A percentile compares a stretch with the other conserved stretches of the same genome.
These are phyloP conservation scores for Saccostrea echinata DNA, from an alignment of 1,140 invertebrate genomes.

Conservation along the genomic window DNA sequence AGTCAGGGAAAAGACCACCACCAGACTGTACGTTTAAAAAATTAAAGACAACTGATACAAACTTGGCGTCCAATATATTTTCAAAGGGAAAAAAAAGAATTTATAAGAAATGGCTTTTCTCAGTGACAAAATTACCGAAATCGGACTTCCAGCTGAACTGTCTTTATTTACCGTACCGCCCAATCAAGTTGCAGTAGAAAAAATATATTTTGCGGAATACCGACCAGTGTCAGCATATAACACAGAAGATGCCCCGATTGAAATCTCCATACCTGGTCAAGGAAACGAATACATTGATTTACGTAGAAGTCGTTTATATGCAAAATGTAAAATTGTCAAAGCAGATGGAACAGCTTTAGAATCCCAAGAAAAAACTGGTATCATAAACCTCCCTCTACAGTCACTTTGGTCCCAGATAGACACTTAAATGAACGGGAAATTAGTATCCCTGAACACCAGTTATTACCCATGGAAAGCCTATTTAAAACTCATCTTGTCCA, in stretches of 20 bases:
- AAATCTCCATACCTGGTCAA: constrained; percentile 44
- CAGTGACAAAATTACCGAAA: constrained; percentile 45
- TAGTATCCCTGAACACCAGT: constrained; percentile 39
- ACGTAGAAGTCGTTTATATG: constrained; percentile 10
- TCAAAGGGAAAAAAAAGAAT: no score
- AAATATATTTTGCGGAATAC: constrained; percentile 54
- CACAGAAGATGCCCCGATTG: constrained; percentile 43
- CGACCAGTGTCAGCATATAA: constrained; percentile 44
- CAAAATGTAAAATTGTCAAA: constrained; percentile 43
- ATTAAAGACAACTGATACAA: background rate
- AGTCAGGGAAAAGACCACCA: background rate
- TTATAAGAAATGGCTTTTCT: constrained; percentile 45
- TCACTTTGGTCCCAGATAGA: constrained; percentile 43
- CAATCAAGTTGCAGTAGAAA: constrained; percentile 40
- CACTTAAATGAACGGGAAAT: background rate
- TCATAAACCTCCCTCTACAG: constrained; percentile 42
- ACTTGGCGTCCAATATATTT: background rate
- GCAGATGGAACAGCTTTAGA: constrained; percentile 34
- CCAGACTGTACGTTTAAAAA: background rate
- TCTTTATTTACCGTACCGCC: background rate
- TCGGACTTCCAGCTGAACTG: constrained; percentile 42
- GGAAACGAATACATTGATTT: constrained; percentile 42
- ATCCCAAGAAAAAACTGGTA: constrained; percentile 36
- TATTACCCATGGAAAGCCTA: constrained; percentile 50
- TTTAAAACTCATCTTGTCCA: constrained; percentile 42